Evolutionary conservation across 2,797 vertebrate species (phyloP).

Genomic region (Galagoides demidoff): DNA sequence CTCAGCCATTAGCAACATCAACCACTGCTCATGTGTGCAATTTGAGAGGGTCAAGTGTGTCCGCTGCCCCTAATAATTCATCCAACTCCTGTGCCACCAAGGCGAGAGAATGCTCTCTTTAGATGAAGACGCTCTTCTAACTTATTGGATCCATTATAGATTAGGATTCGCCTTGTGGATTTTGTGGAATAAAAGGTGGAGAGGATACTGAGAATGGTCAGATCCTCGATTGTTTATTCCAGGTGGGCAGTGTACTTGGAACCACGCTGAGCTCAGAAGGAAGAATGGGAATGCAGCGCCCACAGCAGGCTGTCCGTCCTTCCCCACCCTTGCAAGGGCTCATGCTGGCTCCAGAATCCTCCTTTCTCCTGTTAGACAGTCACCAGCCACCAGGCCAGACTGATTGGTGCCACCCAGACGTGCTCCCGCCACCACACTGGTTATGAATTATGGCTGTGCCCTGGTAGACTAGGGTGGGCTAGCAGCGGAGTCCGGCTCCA

Average conservation of each 20-base stretch:
- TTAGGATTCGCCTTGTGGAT: neutral
- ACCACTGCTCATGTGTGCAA: rapidly evolving
- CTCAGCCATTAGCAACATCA: neutral
- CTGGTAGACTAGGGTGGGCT: neutral
- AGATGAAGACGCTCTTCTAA: neutral
- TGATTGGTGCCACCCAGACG: neutral
- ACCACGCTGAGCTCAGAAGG: neutral
- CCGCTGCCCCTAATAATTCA: neutral
- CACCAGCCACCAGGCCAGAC: too few species aligned
- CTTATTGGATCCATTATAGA: neutral
- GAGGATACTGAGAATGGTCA: neutral
- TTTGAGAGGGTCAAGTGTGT: too few species aligned
- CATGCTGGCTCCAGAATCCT: neutral
- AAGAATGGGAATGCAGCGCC: rapidly evolving
- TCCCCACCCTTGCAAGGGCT: too few species aligned
- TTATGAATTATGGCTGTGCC: neutral
- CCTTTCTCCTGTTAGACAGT: too few species aligned
- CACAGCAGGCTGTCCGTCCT: neutral
- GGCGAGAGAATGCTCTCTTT: neutral
- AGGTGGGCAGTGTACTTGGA: neutral
- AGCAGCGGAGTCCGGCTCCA: rapidly evolving
- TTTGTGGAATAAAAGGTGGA: neutral
- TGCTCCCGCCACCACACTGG: rapidly evolving
- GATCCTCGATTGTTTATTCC: neutral
- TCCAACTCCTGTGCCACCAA: neutral